Percentiles rank a stretch among this genome's conserved stretches.
phyloP scores from a whole-genome alignment of 1,140 invertebrate genomes.

The Apis laboriosa region DNA sequence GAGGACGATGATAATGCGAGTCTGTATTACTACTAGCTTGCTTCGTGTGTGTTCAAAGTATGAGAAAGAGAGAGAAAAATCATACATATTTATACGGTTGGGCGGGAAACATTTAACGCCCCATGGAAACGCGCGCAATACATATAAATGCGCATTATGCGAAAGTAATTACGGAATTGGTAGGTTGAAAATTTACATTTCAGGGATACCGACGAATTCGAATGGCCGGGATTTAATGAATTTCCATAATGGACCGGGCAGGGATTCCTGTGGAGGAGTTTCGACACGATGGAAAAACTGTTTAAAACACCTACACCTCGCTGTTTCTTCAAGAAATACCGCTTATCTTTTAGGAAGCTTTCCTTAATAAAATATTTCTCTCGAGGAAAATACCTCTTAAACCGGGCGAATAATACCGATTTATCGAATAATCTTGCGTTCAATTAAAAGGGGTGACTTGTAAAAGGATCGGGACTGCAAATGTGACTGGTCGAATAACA shows the following conservation, averaged over 20 bases:
- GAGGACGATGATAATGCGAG: neutral
- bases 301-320: neutral
- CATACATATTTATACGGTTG: neutral
- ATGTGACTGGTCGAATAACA: neutral
- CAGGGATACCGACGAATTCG: neutral
- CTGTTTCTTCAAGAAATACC: constrained; percentile 18
- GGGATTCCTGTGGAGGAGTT: neutral
- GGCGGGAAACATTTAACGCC: neutral
- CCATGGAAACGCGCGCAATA: constrained; percentile 8
- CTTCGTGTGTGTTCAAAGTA: neutral
- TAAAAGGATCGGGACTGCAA: neutral
- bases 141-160: constrained; percentile 38
- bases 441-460: neutral
- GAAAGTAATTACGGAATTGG: constrained; percentile 46
- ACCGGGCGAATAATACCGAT: neutral
- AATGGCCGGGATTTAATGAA: constrained; percentile 42
- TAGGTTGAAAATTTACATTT: constrained; percentile 32
- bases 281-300: constrained; percentile 16
- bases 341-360: no score
- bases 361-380: neutral
- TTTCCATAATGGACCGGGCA: constrained; percentile 38
- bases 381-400: neutral
- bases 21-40: no score
- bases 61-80: neutral
- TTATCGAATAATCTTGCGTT: neutral